These are phyloP conservation scores for Phalacrocorax aristotelis DNA, from an alignment of 2,113 vertebrate genomes.

Conservation along the genomic window DNA sequence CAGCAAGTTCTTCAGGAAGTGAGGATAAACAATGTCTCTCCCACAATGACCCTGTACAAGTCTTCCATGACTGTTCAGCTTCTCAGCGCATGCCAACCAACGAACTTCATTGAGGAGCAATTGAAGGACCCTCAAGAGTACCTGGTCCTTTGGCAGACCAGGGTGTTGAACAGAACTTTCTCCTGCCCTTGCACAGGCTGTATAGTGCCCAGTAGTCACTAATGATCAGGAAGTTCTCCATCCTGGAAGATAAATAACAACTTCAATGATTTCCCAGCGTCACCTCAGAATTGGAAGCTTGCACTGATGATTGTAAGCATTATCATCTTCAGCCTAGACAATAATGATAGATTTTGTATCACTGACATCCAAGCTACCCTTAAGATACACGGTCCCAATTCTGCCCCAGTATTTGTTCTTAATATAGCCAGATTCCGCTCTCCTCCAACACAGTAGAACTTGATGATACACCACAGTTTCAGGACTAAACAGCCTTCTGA, in stretches of 20 bases:
- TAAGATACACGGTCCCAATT: neutral
- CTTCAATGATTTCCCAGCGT: neutral
- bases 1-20: neutral
- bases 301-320: neutral
- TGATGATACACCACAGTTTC: neutral
- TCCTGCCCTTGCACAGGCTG: neutral
- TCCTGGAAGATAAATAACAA: neutral
- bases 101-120: neutral
- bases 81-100: neutral
- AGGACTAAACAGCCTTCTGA: neutral
- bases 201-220: neutral
- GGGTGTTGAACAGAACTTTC: neutral
- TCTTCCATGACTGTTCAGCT: neutral
- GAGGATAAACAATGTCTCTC: neutral
- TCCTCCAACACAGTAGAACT: neutral
- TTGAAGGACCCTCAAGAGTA: neutral
- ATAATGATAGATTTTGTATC: neutral
- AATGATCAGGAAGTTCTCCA: neutral
- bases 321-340: neutral
- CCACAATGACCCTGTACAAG: neutral
- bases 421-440: neutral
- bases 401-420: neutral
- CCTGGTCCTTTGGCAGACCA: neutral
- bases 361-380: neutral
- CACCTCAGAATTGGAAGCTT: neutral